A percentile compares a stretch with the other conserved stretches of the same genome.
Conservation (phyloP, 2,113 vertebrate genomes). For the Micronycteris hirsuta region DNA sequence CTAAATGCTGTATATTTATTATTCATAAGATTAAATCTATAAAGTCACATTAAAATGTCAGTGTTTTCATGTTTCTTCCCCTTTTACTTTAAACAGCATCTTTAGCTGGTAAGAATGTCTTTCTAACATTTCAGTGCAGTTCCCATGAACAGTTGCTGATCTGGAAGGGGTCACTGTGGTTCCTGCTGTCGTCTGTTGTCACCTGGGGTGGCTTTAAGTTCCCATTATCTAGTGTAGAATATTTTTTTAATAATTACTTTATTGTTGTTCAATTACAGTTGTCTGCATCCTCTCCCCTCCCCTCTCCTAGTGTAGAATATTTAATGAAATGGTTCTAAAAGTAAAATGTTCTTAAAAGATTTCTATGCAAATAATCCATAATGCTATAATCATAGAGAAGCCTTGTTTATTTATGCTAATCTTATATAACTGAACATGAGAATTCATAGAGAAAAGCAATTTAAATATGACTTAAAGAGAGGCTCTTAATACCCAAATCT, state of each 20-base stretch:
- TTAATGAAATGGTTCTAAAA: background rate
- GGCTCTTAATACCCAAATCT: background rate
- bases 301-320: background rate
- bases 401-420: background rate
- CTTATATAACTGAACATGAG: background rate
- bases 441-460: background rate
- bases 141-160: background rate
- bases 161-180: background rate
- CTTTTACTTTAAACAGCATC: slow-evolving; percentile 11
- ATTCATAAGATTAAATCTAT: slow-evolving; percentile 11
- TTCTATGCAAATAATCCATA: background rate
- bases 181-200: background rate
- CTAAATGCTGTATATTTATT: slow-evolving; percentile 22
- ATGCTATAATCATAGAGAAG: background rate
- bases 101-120: background rate
- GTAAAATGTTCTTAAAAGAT: background rate
- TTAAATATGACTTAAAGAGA: background rate
- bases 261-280: too few relatives aligned
- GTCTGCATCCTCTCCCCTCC: too few relatives aligned
- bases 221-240: background rate
- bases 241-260: too few relatives aligned
- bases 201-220: background rate
- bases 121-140: background rate
- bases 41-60: slow-evolving; percentile 41
- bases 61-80: background rate